Percentiles rank a stretch among this genome's conserved stretches.
Evolutionary conservation across 2,113 vertebrate genomes (phyloP).

Genomic region (Alexandromys fortis): DNA sequence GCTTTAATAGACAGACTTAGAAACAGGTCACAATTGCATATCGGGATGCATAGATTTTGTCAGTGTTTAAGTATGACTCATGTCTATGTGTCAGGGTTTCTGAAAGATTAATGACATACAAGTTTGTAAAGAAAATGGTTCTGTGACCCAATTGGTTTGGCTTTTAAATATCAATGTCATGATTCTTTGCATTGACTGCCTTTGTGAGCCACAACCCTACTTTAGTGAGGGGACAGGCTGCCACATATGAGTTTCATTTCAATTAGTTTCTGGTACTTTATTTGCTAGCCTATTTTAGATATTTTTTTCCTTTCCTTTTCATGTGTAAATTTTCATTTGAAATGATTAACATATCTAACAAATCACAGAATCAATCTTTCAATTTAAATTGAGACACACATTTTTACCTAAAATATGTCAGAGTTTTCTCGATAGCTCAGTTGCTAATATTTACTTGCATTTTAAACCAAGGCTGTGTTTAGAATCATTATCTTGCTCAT

Average conservation of each 20-base stretch:
- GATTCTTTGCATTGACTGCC: background rate
- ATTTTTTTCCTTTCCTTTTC: conserved; percentile 68
- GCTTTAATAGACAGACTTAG: background rate
- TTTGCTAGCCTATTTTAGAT: conserved; percentile 66
- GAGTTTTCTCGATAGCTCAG: background rate
- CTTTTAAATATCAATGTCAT: conserved; percentile 48
- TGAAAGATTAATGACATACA: conserved; percentile 66
- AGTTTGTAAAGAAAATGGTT: conserved; percentile 63
- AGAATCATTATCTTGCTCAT: background rate
- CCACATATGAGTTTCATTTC: conserved; percentile 69
- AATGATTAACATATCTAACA: conserved; percentile 73
- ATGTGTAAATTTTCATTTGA: conserved; percentile 72
- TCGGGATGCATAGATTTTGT: background rate
- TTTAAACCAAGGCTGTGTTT: background rate
- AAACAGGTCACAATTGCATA: background rate
- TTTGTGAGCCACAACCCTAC: conserved; percentile 11
- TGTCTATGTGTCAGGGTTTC: conserved; percentile 41
- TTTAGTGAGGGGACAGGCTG: conserved; percentile 64
- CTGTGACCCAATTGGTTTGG: background rate
- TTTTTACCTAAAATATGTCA: conserved; percentile 18
- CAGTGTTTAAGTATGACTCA: background rate
- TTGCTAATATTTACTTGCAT: background rate
- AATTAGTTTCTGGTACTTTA: conserved; percentile 68
- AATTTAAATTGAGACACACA: background rate
- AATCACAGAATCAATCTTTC: conserved; percentile 70